Percentiles rank a stretch among this genome's conserved stretches.
These are phyloP conservation scores for Melinaea marsaeus DNA, from an alignment of 2,888 invertebrate genomes.

Conservation along the genomic window DNA sequence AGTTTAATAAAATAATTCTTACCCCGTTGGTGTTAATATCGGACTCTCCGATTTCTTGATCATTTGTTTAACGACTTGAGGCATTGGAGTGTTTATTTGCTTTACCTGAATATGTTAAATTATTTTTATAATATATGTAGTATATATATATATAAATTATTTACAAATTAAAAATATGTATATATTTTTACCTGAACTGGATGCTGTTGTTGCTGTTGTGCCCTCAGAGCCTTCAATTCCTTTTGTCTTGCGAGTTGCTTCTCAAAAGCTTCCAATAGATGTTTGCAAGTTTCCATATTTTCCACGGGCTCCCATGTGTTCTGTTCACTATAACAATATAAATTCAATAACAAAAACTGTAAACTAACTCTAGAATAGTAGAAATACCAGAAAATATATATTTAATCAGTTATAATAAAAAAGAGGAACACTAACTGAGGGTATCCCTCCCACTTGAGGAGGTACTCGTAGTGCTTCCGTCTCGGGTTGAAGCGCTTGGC, in stretches of 20 bases:
- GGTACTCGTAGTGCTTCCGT: constrained; percentile 87
- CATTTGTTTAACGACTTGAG: constrained; percentile 61
- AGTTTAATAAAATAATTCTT: constrained; percentile 35
- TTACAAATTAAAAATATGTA: constrained; percentile 8
- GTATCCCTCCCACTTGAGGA: constrained; percentile 91
- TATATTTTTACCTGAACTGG: constrained; percentile 55
- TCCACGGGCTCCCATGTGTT: constrained; percentile 92
- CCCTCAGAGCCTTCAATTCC: constrained; percentile 80
- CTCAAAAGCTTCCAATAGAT: constrained; percentile 88
- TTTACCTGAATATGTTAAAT: constrained; percentile 47
- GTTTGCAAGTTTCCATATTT: constrained; percentile 86
- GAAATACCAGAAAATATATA: not conserved
- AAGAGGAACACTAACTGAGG: constrained; percentile 77
- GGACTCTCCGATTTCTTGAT: constrained; percentile 63
- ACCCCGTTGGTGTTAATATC: constrained; percentile 66
- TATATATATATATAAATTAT: not conserved
- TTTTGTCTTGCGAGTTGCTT: constrained; percentile 86
- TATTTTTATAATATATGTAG: not conserved
- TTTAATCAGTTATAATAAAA: constrained; percentile 5
- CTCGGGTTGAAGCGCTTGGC: constrained; percentile 90
- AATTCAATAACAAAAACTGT: not conserved
- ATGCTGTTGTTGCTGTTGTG: constrained; percentile 56
- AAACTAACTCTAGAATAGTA: not conserved
- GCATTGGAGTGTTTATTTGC: constrained; percentile 60
- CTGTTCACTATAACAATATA: constrained; percentile 75